phyloP scores from a whole-genome alignment of 2,113 vertebrate species.

The Syngnathoides biaculeatus region DNA sequence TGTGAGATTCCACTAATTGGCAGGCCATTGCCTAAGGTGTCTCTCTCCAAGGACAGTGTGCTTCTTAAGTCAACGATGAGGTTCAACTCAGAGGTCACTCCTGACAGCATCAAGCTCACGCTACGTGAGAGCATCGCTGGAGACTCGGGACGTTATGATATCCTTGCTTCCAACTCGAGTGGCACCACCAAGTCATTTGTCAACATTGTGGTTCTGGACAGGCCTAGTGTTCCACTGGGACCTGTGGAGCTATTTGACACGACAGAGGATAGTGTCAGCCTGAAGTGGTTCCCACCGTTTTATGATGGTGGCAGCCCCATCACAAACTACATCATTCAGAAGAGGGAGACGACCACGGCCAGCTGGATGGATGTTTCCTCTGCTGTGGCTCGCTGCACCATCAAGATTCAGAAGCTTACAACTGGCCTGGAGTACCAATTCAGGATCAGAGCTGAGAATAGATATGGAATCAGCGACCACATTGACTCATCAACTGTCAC shows the following conservation, averaged over 20 bases:
- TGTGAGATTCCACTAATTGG: slow-evolving; percentile 93
- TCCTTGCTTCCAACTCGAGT: slow-evolving; percentile 90
- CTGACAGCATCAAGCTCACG: slow-evolving; percentile 87
- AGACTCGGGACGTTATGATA: slow-evolving; percentile 91
- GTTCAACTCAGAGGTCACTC: slow-evolving; percentile 90
- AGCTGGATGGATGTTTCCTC: slow-evolving; percentile 94
- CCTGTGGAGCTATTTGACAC: slow-evolving; percentile 86
- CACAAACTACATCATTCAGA: slow-evolving; percentile 93
- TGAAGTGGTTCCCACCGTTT: slow-evolving; percentile 88
- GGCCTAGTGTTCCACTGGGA: slow-evolving; percentile 86
- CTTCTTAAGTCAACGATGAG: slow-evolving; percentile 89
- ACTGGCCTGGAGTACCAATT: slow-evolving; percentile 95
- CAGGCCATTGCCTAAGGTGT: slow-evolving; percentile 88
- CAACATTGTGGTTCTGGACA: slow-evolving; percentile 89
- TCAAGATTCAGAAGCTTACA: slow-evolving; percentile 91
- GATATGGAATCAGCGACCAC: slow-evolving; percentile 95
- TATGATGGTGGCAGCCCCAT: slow-evolving; percentile 96
- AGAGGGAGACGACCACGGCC: slow-evolving; percentile 92
- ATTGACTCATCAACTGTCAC: slow-evolving; percentile 82
- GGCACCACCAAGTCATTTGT: slow-evolving; percentile 91
- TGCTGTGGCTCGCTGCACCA: slow-evolving; percentile 87
- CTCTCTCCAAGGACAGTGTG: slow-evolving; percentile 83
- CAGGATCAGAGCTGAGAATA: slow-evolving; percentile 96
- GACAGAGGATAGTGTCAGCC: slow-evolving; percentile 86
- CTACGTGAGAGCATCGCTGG: slow-evolving; percentile 87